Conservation (phyloP, 1,140 invertebrate species). For the Homalodisca vitripennis region DNA sequence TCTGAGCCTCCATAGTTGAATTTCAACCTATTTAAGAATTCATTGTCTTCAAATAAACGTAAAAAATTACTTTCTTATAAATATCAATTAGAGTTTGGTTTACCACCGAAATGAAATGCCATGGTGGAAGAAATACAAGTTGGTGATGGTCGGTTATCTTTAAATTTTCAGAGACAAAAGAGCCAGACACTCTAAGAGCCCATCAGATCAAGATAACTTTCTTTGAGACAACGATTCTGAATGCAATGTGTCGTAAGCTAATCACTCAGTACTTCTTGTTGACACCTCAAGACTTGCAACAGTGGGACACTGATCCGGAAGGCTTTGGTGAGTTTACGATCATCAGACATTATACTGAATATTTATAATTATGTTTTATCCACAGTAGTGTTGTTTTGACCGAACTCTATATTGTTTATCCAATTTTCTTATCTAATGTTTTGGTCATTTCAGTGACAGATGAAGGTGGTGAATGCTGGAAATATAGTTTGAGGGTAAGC, state of each 20-base stretch:
- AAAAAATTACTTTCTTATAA: too few species aligned
- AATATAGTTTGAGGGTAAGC: slow-evolving; percentile 81
- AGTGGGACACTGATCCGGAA: slow-evolving; percentile 91
- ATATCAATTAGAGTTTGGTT: too few species aligned
- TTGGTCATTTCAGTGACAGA: slow-evolving; percentile 66
- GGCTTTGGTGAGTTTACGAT: slow-evolving; percentile 64
- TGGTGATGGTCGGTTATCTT: too few species aligned
- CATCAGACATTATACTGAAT: neutral
- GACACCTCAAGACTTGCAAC: slow-evolving; percentile 75
- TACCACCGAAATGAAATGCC: too few species aligned
- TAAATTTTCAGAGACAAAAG: slow-evolving; percentile 51
- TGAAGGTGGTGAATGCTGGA: slow-evolving; percentile 88
- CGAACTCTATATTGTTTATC: too few species aligned
- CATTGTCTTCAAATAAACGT: too few species aligned
- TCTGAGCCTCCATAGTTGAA: too few species aligned
- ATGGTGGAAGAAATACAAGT: too few species aligned
- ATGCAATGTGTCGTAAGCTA: slow-evolving; percentile 79
- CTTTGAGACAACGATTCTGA: slow-evolving; percentile 66
- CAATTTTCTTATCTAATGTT: too few species aligned
- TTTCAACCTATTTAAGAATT: too few species aligned
- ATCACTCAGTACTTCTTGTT: slow-evolving; percentile 87
- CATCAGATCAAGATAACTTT: slow-evolving; percentile 67
- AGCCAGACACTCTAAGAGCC: slow-evolving; percentile 57
- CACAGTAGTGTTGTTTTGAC: neutral
- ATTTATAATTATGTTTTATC: neutral